Evolutionary conservation across 2,113 vertebrate genomes (phyloP), one percentile per base, ranked within the genome.

Genomic region (Saiga tatarica): DNA sequence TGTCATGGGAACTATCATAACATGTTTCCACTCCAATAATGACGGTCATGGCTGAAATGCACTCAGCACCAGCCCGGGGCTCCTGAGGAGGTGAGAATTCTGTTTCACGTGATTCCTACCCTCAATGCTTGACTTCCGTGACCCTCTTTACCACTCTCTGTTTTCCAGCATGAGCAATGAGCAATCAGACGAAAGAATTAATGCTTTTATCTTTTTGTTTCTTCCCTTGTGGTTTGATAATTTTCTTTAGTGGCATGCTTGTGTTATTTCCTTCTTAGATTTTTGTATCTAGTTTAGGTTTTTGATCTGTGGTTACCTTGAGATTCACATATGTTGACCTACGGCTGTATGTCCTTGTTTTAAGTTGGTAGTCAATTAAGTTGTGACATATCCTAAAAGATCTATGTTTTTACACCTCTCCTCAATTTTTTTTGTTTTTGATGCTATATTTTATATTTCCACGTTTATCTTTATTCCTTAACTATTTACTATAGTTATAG

Each of bases 1-100:
- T 0, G 0, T 85, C 7, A 79, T 1, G n/a, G n/a, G 21, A 23
- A 3, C 14, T 10, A 33, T 16, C 4, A 17, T 25, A 57, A 5
- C 3, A 9, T 1, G 2, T 21, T 13, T 33, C 36, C n/a, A 6
- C 33, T 45, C 21, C 57, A 33, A 2, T 0, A 8, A 14, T 23
- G 11, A 10, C 7, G 14, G 7, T 15, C 21, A 2, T 12, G 47
- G 47, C 3, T 25, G 39, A 21, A 26, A 50, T 9, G 23, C 36
- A 45, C 6, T 33, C 13, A 23, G 0, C 21, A 6, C 16, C 8
- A 6, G 19, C 13, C n/a, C 25, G 10, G 2, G 23, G 55, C 3
- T 36, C 21, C 50, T 14, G 57, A 21, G 39, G 4, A 57, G 13
- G 23, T 16, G 8, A 13, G 33, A 14, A 10, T 2, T 39, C 4